Conservation (phyloP, 1,140 invertebrate genomes). For the Plectrocnemia conspersa region DNA sequence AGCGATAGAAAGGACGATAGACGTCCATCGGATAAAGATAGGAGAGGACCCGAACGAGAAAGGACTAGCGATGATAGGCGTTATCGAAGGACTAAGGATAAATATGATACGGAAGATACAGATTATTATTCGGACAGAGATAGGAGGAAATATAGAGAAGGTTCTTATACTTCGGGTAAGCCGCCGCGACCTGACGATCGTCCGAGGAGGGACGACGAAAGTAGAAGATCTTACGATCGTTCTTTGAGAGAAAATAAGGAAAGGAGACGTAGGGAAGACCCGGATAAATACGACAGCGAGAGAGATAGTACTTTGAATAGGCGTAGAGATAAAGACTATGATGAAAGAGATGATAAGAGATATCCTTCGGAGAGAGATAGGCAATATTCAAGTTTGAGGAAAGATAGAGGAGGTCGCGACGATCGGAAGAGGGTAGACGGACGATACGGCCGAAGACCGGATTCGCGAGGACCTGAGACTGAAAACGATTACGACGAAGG, state of each 20-base stretch:
- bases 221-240: constrained; percentile 32
- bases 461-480: constrained; percentile 39
- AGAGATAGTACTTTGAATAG: constrained; percentile 33
- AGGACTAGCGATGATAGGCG: constrained; percentile 36
- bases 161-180: constrained; percentile 45
- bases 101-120: constrained; percentile 51
- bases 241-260: constrained; percentile 44
- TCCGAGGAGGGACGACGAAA: constrained; percentile 34
- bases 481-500: constrained; percentile 38
- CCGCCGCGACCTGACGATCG: constrained; percentile 41
- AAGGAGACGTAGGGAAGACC: constrained; percentile 40
- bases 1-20: constrained; percentile 38
- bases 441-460: constrained; percentile 42
- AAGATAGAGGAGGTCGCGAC: constrained; percentile 33
- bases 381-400: constrained; percentile 16
- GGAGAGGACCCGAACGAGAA: constrained; percentile 39
- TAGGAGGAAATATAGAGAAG: constrained; percentile 42
- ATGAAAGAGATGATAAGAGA: constrained; percentile 29
- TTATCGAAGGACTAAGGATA: constrained; percentile 34
- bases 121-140: constrained; percentile 50
- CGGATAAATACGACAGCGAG: constrained; percentile 44
- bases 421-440: constrained; percentile 42
- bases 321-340: constrained; percentile 31
- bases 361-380: constrained; percentile 28
- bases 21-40: constrained; percentile 40